Percentiles rank a stretch among this genome's conserved stretches.
Conservation (phyloP, 2,797 vertebrate genomes). For the Lerista edwardsae region DNA sequence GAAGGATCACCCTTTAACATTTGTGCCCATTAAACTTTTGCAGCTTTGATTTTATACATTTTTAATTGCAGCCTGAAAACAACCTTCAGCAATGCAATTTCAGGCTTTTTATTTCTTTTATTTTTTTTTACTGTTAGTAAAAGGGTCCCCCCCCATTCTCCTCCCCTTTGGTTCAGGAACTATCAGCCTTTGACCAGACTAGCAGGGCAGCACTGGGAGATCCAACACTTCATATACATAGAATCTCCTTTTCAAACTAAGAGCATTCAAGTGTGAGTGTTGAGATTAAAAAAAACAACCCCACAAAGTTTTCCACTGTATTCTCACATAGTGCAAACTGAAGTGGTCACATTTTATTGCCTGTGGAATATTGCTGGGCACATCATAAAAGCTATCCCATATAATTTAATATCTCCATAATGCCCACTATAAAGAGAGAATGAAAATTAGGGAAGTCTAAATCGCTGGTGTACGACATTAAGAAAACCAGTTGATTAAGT, state of each 20-base stretch:
- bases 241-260: background rate
- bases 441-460: background rate
- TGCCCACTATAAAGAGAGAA: background rate
- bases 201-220: background rate
- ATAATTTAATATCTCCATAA: conserved; percentile 7
- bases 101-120: background rate
- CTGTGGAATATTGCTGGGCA: background rate
- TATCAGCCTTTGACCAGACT: background rate
- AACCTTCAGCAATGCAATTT: background rate
- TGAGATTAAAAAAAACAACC: background rate
- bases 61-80: background rate
- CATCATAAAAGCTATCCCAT: background rate
- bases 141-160: background rate
- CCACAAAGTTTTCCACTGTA: background rate
- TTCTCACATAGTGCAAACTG: background rate
- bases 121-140: background rate
- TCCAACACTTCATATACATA: conserved; percentile 4
- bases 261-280: background rate
- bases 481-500: conserved; percentile 5
- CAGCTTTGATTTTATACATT: background rate
- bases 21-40: background rate
- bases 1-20: background rate
- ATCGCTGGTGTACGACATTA: background rate
- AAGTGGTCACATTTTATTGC: conserved; percentile 8
- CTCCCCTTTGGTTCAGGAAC: background rate